A percentile compares a stretch with the other conserved stretches of the same genome.
phyloP scores from a whole-genome alignment of 2,888 invertebrate species.

The Neelides folsomi region DNA sequence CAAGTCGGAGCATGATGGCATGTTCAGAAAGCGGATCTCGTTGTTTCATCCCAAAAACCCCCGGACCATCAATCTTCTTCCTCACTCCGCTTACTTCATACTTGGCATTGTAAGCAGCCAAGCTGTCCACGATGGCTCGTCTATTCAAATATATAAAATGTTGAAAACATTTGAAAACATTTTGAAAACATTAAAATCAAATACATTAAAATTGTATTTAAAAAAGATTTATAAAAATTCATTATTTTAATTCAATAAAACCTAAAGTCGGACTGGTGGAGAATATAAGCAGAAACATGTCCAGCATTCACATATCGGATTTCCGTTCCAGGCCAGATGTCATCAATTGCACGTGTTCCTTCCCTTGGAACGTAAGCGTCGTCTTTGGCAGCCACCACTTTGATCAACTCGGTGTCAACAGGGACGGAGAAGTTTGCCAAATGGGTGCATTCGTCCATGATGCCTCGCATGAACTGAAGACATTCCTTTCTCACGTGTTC shows the following conservation, averaged over 20 bases:
- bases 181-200: not conserved
- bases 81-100: conserved; percentile 16
- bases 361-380: conserved; percentile 67
- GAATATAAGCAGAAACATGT: conserved; percentile 76
- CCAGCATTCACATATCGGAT: conserved; percentile 76
- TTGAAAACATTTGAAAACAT: not conserved
- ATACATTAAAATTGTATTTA: too few species aligned
- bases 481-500: conserved; percentile 47
- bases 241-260: too few species aligned
- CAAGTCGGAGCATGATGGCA: too few species aligned
- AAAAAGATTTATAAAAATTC: not conserved
- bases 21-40: too few species aligned
- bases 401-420: conserved; percentile 75
- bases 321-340: conserved; percentile 87
- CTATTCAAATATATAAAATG: not conserved
- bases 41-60: too few species aligned
- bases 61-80: not conserved
- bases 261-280: conserved; percentile 79
- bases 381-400: conserved; percentile 64
- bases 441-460: conserved; percentile 99
- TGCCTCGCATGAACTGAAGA: conserved; percentile 83
- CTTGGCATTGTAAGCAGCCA: conserved; percentile 13
- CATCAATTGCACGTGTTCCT: conserved; percentile 63
- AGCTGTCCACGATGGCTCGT: conserved; percentile 19
- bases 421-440: conserved; percentile 75